Percentiles rank a stretch among this genome's conserved stretches.
These are phyloP conservation scores for Chlamydotis undulata DNA, from an alignment of 2,113 vertebrate genomes.

Conservation along the genomic window DNA sequence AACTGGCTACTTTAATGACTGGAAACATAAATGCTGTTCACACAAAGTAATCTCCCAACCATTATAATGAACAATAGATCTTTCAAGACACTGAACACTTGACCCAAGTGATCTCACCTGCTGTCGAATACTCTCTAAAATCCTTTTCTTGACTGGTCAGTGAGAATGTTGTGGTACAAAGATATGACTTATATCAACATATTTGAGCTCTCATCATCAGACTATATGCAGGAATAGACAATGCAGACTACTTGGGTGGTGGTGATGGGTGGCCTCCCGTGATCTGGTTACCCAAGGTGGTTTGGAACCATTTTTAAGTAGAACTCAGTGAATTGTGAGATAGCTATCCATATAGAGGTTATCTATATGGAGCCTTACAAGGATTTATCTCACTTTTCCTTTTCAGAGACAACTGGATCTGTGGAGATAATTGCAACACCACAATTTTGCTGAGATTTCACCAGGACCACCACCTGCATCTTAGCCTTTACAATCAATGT, in stretches of 20 bases:
- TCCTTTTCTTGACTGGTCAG: neutral
- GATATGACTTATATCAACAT: neutral
- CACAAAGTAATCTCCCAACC: constrained; percentile 55
- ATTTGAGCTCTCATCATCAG: neutral
- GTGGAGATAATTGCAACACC: neutral
- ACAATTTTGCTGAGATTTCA: neutral
- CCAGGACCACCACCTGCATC: neutral
- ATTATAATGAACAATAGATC: constrained; percentile 44
- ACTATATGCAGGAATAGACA: neutral
- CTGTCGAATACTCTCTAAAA: neutral
- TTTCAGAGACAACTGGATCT: neutral
- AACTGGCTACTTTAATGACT: constrained; percentile 65
- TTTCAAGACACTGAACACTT: constrained; percentile 33
- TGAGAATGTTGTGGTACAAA: neutral
- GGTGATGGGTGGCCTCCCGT: neutral
- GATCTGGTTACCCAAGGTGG: neutral
- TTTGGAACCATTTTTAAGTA: neutral
- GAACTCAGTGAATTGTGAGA: neutral
- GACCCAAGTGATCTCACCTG: constrained; percentile 43
- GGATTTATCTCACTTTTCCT: neutral
- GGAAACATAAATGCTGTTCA: constrained; percentile 62
- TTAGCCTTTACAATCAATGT: neutral
- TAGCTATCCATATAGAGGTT: neutral
- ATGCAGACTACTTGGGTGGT: neutral
- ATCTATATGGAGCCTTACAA: neutral